phyloP scores from a whole-genome alignment of 2,113 vertebrate genomes.

The Malurus elegans region DNA sequence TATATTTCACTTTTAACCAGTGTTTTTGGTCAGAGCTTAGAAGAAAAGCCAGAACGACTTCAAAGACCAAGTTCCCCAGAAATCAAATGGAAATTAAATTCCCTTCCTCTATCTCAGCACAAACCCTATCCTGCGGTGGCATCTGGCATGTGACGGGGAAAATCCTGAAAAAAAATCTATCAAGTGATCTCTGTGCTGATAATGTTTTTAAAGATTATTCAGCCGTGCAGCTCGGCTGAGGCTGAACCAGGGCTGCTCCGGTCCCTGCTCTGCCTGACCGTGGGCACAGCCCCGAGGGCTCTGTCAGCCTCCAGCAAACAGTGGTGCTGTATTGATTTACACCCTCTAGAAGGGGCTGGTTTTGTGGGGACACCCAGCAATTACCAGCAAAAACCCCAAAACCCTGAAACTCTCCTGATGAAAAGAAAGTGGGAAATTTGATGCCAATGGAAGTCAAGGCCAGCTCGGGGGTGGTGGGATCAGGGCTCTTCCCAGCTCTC shows the following conservation, averaged over 20 bases:
- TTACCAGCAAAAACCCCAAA: background rate
- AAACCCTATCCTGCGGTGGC: background rate
- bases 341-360: background rate
- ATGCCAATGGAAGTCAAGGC: background rate
- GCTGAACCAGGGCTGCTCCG: background rate
- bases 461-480: background rate
- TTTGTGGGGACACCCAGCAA: background rate
- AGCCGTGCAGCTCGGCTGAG: background rate
- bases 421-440: background rate
- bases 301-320: background rate
- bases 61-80: background rate
- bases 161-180: slow-evolving; percentile 20
- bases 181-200: background rate
- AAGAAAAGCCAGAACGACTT: background rate
- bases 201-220: background rate
- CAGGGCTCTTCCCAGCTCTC: background rate
- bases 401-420: background rate
- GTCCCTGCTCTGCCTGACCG: accelerated
- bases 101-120: background rate
- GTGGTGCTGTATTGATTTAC: background rate
- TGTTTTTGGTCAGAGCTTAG: background rate
- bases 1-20: background rate
- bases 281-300: background rate
- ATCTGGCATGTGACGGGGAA: background rate
- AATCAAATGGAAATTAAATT: background rate